Conservation (phyloP, 2,797 vertebrate genomes). For the Mormyrops boulengeri region DNA sequence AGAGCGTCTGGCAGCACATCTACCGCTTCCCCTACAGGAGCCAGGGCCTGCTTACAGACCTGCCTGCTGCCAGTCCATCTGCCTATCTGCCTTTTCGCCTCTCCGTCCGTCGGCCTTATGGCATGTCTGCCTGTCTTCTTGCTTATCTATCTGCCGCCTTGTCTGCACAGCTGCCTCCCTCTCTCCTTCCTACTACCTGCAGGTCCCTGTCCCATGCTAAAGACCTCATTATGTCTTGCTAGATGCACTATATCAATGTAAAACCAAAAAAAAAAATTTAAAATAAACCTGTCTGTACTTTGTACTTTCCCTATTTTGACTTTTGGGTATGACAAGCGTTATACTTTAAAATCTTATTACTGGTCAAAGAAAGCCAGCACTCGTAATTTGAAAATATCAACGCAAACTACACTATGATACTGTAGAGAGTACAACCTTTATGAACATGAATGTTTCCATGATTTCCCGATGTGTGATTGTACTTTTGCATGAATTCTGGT, state of each 20-base stretch:
- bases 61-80: not conserved
- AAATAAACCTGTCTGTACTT: not conserved
- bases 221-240: not conserved
- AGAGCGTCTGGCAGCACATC: not conserved
- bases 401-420: not conserved
- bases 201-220: not conserved
- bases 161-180: not conserved
- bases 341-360: not conserved
- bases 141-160: not conserved
- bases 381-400: not conserved
- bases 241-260: not conserved
- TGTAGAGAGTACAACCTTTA: not conserved
- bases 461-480: not conserved
- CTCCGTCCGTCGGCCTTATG: not conserved
- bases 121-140: not conserved
- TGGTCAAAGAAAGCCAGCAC: not conserved
- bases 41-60: not conserved
- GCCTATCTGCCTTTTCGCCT: not conserved
- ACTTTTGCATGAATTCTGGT: not conserved
- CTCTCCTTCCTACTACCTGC: not conserved
- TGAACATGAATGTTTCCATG: not conserved
- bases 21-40: not conserved
- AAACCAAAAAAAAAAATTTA: not conserved
- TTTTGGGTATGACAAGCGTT: not conserved
- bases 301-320: not conserved